A percentile compares a stretch with the other conserved stretches of the same genome.
Evolutionary conservation across 2,113 vertebrate genomes (phyloP).

Genomic region (Procavia capensis): DNA sequence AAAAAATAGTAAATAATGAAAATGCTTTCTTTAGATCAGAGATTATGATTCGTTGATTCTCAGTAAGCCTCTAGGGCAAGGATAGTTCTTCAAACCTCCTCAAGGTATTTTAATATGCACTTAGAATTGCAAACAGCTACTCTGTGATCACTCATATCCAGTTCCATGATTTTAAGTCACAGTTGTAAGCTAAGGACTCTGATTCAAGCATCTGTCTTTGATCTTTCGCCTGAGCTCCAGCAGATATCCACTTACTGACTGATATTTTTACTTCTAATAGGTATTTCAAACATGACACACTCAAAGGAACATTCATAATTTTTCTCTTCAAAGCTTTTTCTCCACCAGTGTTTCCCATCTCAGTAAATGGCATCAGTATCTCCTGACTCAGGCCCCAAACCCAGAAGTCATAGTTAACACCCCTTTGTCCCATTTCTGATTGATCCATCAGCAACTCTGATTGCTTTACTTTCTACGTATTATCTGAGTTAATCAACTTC

Average conservation of each 20-base stretch:
- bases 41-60: not conserved
- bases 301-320: not conserved
- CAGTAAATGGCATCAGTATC: not conserved
- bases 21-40: not conserved
- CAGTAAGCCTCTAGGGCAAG: not conserved
- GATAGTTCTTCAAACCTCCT: not conserved
- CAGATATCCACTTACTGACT: not conserved
- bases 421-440: not conserved
- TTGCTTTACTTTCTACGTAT: not conserved
- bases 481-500: not conserved
- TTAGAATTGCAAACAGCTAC: not conserved
- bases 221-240: not conserved
- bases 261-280: not conserved
- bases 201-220: not conserved
- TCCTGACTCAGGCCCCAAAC: not conserved
- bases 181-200: not conserved
- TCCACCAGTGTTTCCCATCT: not conserved
- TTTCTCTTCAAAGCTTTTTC: not conserved
- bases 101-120: not conserved
- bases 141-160: not conserved
- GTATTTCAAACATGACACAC: not conserved
- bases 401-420: not conserved
- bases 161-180: not conserved
- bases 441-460: not conserved
- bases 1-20: not conserved